Percentiles rank a stretch among this genome's conserved stretches.
Conservation (phyloP, 2,113 vertebrate genomes). For the Pongo pygmaeus region DNA sequence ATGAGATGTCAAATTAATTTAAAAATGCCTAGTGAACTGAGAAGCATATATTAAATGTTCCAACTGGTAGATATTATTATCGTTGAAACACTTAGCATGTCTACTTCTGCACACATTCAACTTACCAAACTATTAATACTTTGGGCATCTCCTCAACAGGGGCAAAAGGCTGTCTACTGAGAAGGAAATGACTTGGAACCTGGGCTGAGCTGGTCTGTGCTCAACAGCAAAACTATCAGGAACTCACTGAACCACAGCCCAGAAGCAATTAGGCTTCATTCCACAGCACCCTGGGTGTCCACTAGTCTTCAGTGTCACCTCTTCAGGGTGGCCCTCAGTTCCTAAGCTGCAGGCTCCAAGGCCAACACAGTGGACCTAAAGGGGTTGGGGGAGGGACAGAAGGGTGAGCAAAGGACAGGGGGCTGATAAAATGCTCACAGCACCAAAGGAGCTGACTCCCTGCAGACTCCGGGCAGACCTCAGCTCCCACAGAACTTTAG, state of each 20-base stretch:
- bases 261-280: background rate
- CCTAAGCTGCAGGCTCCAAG: background rate
- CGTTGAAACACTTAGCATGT: background rate
- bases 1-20: background rate
- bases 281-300: background rate
- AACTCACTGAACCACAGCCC: background rate
- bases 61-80: background rate
- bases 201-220: background rate
- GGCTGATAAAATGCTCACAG: background rate
- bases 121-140: background rate
- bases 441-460: background rate
- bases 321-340: background rate
- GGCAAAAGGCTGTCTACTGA: background rate
- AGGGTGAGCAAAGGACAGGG: background rate
- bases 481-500: background rate
- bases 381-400: background rate
- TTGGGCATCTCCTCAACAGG: background rate
- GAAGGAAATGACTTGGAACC: slow-evolving; percentile 1
- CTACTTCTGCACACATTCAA: background rate
- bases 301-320: background rate
- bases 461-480: background rate
- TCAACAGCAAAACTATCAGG: background rate
- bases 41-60: background rate
- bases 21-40: background rate
- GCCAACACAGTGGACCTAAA: fast-evolving